These are phyloP conservation scores for Ganaspis sp. DNA, from an alignment of 1,140 invertebrate species.

Conservation along the genomic window DNA sequence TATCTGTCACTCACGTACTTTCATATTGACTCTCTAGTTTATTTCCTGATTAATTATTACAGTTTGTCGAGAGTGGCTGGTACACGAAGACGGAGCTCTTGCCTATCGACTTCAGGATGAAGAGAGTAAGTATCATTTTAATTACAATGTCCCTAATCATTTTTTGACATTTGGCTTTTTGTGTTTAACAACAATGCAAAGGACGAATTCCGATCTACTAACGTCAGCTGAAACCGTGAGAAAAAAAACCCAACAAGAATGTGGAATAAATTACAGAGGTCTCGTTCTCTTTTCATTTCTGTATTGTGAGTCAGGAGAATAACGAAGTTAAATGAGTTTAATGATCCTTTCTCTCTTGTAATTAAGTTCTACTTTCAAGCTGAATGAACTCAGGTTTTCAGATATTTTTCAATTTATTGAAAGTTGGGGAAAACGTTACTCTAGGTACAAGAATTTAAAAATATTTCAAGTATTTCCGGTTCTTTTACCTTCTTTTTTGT, in stretches of 20 bases:
- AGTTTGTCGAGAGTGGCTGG: slow-evolving; percentile 94
- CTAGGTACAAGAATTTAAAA: too few species aligned
- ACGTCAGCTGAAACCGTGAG: slow-evolving; percentile 21
- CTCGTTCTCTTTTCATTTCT: not conserved
- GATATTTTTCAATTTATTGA: too few species aligned
- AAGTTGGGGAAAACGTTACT: too few species aligned
- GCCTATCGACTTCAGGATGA: slow-evolving; percentile 93
- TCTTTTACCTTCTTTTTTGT: too few species aligned
- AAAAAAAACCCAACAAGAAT: slow-evolving; percentile 2
- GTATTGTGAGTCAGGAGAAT: slow-evolving; percentile 16
- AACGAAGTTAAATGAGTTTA: slow-evolving; percentile 3
- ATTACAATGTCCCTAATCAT: too few species aligned
- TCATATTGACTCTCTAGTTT: slow-evolving; percentile 32
- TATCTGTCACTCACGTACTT: slow-evolving; percentile 38
- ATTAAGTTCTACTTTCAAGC: slow-evolving; percentile 10
- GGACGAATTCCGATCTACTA: not conserved
- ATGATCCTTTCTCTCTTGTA: not conserved
- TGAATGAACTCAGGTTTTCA: not conserved
- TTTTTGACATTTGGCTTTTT: not conserved
- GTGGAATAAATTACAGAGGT: slow-evolving; percentile 18
- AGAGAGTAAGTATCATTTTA: slow-evolving; percentile 83
- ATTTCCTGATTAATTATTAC: slow-evolving; percentile 65
- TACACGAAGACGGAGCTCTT: slow-evolving; percentile 93
- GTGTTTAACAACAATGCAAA: not conserved
- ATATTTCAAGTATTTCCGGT: too few species aligned